Conservation (phyloP, 2,888 invertebrate species). For the Eilema depressum region DNA sequence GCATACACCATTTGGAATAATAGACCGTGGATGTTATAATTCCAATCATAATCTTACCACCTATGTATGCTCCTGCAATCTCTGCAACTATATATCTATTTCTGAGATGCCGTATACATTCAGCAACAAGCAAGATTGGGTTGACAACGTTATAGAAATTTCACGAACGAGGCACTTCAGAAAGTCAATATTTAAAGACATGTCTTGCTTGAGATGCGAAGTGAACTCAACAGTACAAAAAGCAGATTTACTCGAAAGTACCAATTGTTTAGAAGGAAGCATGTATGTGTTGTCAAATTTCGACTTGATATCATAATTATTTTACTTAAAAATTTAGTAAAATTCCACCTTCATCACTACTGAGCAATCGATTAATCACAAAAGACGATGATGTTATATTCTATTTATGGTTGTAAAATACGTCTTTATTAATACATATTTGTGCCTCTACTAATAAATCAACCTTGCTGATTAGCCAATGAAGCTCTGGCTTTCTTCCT, state of each 20-base stretch:
- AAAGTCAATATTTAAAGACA: slow-evolving; percentile 69
- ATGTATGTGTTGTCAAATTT: slow-evolving; percentile 61
- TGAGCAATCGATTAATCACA: too few relatives aligned
- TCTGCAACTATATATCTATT: slow-evolving; percentile 75
- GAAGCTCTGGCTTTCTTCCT: too few relatives aligned
- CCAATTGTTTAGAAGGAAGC: slow-evolving; percentile 72
- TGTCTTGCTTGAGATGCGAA: slow-evolving; percentile 76
- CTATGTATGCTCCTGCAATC: slow-evolving; percentile 77
- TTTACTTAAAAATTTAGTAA: too few relatives aligned
- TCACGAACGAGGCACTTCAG: slow-evolving; percentile 67
- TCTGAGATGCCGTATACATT: slow-evolving; percentile 74
- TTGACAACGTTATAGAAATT: slow-evolving; percentile 72
- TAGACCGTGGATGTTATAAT: slow-evolving; percentile 76
- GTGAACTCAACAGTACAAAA: slow-evolving; percentile 57
- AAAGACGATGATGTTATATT: too few relatives aligned
- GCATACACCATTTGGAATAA: slow-evolving; percentile 78
- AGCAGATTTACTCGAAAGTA: slow-evolving; percentile 50
- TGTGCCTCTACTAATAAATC: too few relatives aligned
- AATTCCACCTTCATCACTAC: too few relatives aligned
- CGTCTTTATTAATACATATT: too few relatives aligned
- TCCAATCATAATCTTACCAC: slow-evolving; percentile 66
- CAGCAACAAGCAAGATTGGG: slow-evolving; percentile 68
- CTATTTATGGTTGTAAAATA: too few relatives aligned
- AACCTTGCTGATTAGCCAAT: too few relatives aligned
- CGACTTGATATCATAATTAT: too few relatives aligned